Base-by-base conservation (phyloP, 2,888 invertebrate species). In the Ctena decussata region DNA sequence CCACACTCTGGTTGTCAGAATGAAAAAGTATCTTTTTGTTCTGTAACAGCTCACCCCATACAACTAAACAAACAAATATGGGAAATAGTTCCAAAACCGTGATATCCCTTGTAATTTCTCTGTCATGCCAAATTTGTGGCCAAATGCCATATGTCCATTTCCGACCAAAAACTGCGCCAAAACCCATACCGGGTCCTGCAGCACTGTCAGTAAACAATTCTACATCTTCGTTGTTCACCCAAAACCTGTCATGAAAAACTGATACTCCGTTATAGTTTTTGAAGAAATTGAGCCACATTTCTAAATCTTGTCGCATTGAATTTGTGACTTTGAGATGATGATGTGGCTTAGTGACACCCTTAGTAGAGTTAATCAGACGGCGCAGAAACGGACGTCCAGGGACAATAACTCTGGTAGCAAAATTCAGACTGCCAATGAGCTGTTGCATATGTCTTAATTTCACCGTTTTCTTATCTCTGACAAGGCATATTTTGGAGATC, bases 1-100 rank as follows among this genome's bases (percentile, higher is more conserved):
- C 85, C 12, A 81, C 77, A 60, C 80, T 57, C 35, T 32, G 27
- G 41, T 85, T 85, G 49, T 85, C 85, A 60, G 46, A 80, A 37
- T 69, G 53, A 44, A 80, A 80, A 27, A 32, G 18, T 5, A 80
- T 39, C 44, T 75, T 80, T 65, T 80, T 80, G 46, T 75, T 74
- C 30, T 44, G 18, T 24, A 75, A 21, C 18, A 37, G 21, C 1
- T 72, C 24, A 71, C 77, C 82, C 82, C 77, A 82, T 6, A 82
- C 37, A 24, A 39, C 6, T 21, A 82, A 21, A 11, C 76, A 70
- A 8, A 82, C 77, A 12, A 80, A 18, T 18, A 80, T 60, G 6
- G 80, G 80, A 32, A 80, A 73, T 27, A 49, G 72, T 65, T 82
- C 82, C 1, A 77, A 46, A 35, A 80, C 32, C 21, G 80, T 75